These are phyloP conservation scores for Didymodactylos carnosus DNA, from an alignment of 2,888 invertebrate genomes.

Conservation along the genomic window DNA sequence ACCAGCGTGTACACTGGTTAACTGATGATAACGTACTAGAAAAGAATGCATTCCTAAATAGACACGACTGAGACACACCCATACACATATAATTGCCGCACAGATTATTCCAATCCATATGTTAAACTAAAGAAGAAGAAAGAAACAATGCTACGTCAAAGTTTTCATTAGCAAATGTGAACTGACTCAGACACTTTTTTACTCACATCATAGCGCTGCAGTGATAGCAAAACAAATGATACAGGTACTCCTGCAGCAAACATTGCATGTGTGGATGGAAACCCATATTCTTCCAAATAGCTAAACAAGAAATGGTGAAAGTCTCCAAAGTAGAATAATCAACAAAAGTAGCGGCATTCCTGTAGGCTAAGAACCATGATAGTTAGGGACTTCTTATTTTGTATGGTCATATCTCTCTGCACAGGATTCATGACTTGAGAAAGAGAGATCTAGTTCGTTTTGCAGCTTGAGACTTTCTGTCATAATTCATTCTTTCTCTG, in stretches of 20 bases:
- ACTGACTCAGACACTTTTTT: not conserved
- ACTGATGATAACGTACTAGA: not conserved
- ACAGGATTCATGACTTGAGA: no score
- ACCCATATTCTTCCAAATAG: conserved; percentile 12
- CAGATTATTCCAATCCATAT: not conserved
- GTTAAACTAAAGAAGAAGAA: not conserved
- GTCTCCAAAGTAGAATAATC: not conserved
- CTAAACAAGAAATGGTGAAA: not conserved
- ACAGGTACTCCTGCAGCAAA: conserved; percentile 11
- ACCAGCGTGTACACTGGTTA: no score
- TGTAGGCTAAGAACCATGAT: no score
- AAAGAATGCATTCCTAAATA: conserved; percentile 84
- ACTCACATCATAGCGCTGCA: conserved; percentile 8
- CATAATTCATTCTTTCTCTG: no score
- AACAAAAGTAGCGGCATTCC: no score
- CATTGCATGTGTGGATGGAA: conserved; percentile 15
- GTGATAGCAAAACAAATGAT: conserved; percentile 7
- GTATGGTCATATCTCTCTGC: no score
- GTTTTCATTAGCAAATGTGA: no score
- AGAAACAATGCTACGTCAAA: no score
- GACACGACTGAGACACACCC: conserved; percentile 47
- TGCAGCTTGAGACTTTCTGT: no score
- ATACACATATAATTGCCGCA: not conserved
- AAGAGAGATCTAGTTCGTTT: no score
- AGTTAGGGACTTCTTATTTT: no score